Base-by-base conservation (phyloP, 2,797 vertebrate species). In the Picus viridis region DNA sequence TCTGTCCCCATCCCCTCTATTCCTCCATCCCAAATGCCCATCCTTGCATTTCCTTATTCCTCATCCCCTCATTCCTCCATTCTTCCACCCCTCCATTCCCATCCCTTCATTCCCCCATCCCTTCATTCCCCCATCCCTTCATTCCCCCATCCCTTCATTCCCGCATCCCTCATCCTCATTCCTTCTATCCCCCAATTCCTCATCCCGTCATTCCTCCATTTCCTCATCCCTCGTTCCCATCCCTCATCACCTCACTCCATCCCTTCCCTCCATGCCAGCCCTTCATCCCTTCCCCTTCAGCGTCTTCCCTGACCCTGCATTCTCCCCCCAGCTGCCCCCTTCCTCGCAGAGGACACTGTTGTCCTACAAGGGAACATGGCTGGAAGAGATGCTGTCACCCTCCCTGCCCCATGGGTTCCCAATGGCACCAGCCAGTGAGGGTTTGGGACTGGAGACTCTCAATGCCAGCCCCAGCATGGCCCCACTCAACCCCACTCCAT, bases 41-140 rank as follows among this genome's bases (percentile, higher is more conserved):
- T 15, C 19, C 47, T 32, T 57, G 19, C 26, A 12, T 29, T 27
- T 26, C 61, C 20, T 12, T 26, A 4, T 26, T 9, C 23, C 61
- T 27, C 26, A 26, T 10, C 9, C 14, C 22, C 8, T 34, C 15
- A 22, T 39, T 3, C 23, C 34, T 16, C 11, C 16, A 30, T 14
- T 20, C 16, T 9, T 26, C 30, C 26, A 18, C 24, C 16, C 41
- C 41, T 6, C 43, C 26, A 36, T 17, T 19, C 8, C 30, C 13
- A 29, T 10, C 6, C 45, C 18, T 8, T 16, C 30, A 10, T 24
- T 2, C 22, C 5, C 15, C 18, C 0, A 17, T 12, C 2, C 18
- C 17, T 32, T 30, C 71, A 11, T 15, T 12, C 41, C 26, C 39
- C 23, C 27, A 16, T 12, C 11, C 16, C 29, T 12, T 30, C 18